Evolutionary conservation across 2,888 invertebrate genomes (phyloP).

Genomic region (Heliconius ethilla): DNA sequence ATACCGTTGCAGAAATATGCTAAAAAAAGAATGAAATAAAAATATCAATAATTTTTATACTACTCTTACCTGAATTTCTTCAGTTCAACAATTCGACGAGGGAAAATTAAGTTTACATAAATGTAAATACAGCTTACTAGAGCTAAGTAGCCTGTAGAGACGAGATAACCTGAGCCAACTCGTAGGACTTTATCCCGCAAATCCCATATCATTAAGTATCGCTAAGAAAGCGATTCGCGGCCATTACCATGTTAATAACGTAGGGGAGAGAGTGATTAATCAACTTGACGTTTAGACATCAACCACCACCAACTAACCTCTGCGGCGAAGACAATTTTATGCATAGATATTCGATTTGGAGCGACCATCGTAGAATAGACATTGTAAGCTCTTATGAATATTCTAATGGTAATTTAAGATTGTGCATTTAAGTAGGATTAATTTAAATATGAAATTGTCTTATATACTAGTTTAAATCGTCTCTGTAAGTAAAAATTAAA

Average conservation of each 20-base stretch:
- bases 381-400: conserved; percentile 47
- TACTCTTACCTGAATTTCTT: no score
- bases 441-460: conserved; percentile 4
- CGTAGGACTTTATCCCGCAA: conserved; percentile 62
- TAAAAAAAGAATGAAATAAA: no score
- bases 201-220: conserved; percentile 80
- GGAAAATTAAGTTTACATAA: conserved; percentile 12
- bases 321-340: conserved; percentile 69
- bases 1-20: no score
- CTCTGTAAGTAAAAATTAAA: not conserved
- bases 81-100: no score
- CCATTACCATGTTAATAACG: conserved; percentile 82
- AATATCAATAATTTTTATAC: no score
- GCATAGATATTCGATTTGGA: conserved; percentile 69
- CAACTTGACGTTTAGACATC: conserved; percentile 71
- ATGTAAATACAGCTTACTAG: conserved; percentile 41
- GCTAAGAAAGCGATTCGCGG: conserved; percentile 80
- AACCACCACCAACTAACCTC: conserved; percentile 62
- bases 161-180: conserved; percentile 61
- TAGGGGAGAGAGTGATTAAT: conserved; percentile 78
- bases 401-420: conserved; percentile 40
- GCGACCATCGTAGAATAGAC: conserved; percentile 47
- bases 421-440: conserved; percentile 3
- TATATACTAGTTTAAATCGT: not conserved
- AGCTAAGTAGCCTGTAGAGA: conserved; percentile 56